A percentile compares a stretch with the other conserved stretches of the same genome.
These are phyloP conservation scores for Phasianus colchicus DNA, from an alignment of 2,113 vertebrate genomes.

Conservation along the genomic window DNA sequence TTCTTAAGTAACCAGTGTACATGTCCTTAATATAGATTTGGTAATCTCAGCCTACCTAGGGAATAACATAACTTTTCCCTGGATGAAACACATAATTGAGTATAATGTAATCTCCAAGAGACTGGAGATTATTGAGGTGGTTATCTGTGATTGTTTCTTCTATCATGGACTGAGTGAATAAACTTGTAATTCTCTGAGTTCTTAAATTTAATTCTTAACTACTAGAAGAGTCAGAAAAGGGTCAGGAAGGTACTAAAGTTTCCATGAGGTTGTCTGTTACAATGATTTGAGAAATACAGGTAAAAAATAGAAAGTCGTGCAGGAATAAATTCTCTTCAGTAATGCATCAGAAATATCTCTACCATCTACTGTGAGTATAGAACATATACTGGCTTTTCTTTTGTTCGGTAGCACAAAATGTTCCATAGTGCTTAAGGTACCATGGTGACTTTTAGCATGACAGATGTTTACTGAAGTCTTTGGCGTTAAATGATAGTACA, in stretches of 20 bases:
- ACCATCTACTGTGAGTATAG: background rate
- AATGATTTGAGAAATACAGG: background rate
- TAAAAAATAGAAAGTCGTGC: background rate
- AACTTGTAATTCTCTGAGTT: background rate
- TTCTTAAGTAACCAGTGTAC: background rate
- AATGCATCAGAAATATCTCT: background rate
- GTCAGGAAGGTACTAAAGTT: background rate
- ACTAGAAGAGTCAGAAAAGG: background rate
- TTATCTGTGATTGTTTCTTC: background rate
- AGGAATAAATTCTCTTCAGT: background rate
- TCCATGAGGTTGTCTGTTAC: background rate
- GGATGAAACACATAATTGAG: background rate
- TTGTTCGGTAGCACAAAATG: background rate
- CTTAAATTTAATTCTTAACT: background rate
- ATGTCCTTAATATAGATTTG: accelerated
- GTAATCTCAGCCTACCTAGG: background rate
- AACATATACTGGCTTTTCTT: background rate
- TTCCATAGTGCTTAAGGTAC: background rate
- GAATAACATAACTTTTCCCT: background rate
- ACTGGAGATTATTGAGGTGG: background rate
- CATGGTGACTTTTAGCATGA: background rate
- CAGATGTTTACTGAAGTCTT: background rate
- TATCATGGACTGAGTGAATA: background rate
- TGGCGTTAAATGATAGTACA: background rate
- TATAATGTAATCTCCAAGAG: background rate